phyloP scores from a whole-genome alignment of 2,797 vertebrate genomes.

The Urosaurus nigricauda region DNA sequence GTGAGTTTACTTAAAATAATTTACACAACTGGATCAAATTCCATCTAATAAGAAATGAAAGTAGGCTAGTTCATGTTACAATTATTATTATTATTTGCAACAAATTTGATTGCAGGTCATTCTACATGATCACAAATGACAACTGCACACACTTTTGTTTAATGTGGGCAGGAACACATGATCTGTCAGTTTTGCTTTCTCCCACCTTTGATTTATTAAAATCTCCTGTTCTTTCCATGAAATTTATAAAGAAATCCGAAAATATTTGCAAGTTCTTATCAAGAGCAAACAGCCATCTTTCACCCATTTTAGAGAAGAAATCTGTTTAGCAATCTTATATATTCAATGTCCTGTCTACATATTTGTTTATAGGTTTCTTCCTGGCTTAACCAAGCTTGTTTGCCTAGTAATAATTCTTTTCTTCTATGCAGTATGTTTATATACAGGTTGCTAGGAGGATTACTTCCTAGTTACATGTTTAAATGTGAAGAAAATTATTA shows the following conservation, averaged over 20 bases:
- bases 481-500: slow-evolving; percentile 52
- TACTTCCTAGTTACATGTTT: slow-evolving; percentile 65
- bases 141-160: neutral
- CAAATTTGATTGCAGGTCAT: neutral
- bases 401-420: slow-evolving; percentile 62
- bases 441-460: slow-evolving; percentile 72
- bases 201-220: neutral
- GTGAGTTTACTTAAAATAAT: neutral
- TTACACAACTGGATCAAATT: neutral
- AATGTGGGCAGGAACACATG: too few relatives aligned
- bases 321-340: slow-evolving; percentile 11
- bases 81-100: neutral
- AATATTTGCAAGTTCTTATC: neutral
- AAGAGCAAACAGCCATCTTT: too few relatives aligned
- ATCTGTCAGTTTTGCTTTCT: neutral
- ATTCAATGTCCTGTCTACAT: slow-evolving; percentile 24
- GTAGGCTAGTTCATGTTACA: neutral
- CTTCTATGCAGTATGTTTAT: slow-evolving; percentile 64
- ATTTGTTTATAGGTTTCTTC: slow-evolving; percentile 47
- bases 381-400: slow-evolving; percentile 58
- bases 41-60: neutral
- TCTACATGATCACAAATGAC: neutral
- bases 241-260: neutral
- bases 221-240: neutral
- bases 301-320: neutral